phyloP scores from a whole-genome alignment of 2,888 invertebrate genomes.

The Macroteleia sp. region DNA sequence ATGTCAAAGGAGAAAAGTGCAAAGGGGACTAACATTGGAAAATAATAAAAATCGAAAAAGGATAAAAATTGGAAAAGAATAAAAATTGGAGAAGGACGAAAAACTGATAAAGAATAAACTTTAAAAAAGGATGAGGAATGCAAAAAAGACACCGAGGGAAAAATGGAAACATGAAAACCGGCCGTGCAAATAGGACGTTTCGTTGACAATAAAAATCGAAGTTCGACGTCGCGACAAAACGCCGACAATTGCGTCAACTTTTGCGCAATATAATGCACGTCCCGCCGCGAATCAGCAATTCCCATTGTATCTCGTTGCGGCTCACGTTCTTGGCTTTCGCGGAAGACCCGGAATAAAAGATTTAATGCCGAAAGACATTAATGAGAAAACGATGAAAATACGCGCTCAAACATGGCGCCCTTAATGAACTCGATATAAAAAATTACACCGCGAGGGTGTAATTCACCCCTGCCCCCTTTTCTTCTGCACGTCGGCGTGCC shows the following conservation, averaged over 20 bases:
- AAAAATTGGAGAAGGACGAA: too few species aligned
- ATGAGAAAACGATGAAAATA: constrained; percentile 62
- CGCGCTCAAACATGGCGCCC: constrained; percentile 60
- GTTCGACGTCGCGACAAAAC: not conserved
- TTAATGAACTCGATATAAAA: constrained; percentile 69
- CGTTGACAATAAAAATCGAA: too few species aligned
- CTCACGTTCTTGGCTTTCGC: constrained; percentile 58
- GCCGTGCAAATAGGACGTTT: too few species aligned
- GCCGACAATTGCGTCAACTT: constrained; percentile 8
- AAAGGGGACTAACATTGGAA: too few species aligned
- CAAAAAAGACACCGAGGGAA: too few species aligned
- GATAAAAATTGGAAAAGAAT: too few species aligned
- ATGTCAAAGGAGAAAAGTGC: too few species aligned
- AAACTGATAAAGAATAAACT: too few species aligned
- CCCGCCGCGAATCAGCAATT: constrained; percentile 64
- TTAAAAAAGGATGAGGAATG: too few species aligned
- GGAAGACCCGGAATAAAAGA: constrained; percentile 75
- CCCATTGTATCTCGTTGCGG: constrained; percentile 61
- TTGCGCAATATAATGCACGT: constrained; percentile 22
- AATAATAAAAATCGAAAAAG: too few species aligned
- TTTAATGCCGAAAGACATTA: constrained; percentile 76
- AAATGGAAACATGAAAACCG: too few species aligned
- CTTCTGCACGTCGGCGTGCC: not conserved
- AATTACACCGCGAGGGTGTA: constrained; percentile 30
- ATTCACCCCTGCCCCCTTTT: constrained; percentile 2